These are phyloP conservation scores for Eurytoma adleriae DNA, from an alignment of 2,888 invertebrate species.

Conservation along the genomic window DNA sequence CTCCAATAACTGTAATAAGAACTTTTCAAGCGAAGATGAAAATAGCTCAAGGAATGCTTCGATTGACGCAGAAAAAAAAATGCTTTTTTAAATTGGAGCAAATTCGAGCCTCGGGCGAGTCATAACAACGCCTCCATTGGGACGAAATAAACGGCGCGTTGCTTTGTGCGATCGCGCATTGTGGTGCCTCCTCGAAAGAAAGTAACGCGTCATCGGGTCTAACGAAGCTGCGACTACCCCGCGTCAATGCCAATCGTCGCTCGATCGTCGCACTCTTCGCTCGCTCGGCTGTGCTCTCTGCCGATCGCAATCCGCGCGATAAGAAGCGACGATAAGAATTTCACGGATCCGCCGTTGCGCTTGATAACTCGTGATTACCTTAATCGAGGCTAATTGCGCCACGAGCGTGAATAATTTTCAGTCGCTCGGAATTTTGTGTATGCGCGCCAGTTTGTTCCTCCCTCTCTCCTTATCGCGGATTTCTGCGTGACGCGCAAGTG, in stretches of 20 bases:
- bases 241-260: conserved; percentile 43
- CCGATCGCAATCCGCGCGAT: background rate
- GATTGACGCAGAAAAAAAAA: background rate
- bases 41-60: background rate
- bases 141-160: conserved; percentile 10
- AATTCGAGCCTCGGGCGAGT: background rate
- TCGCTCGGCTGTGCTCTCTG: background rate
- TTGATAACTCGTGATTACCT: too few relatives aligned
- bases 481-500: too few relatives aligned
- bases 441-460: too few relatives aligned
- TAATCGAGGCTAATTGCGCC: background rate
- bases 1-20: too few relatives aligned
- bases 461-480: too few relatives aligned
- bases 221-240: conserved; percentile 50
- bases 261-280: background rate
- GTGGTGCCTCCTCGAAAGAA: background rate
- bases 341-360: background rate
- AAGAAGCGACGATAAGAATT: conserved; percentile 2
- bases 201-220: conserved; percentile 41
- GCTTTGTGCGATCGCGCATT: conserved; percentile 26
- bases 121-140: conserved; percentile 5
- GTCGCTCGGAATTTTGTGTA: too few relatives aligned
- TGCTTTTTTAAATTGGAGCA: conserved; percentile 11
- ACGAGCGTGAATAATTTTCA: background rate
- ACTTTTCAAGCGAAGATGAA: background rate